phyloP scores from a whole-genome alignment of 1,140 invertebrate genomes.

The Drosophila nigromelanica region DNA sequence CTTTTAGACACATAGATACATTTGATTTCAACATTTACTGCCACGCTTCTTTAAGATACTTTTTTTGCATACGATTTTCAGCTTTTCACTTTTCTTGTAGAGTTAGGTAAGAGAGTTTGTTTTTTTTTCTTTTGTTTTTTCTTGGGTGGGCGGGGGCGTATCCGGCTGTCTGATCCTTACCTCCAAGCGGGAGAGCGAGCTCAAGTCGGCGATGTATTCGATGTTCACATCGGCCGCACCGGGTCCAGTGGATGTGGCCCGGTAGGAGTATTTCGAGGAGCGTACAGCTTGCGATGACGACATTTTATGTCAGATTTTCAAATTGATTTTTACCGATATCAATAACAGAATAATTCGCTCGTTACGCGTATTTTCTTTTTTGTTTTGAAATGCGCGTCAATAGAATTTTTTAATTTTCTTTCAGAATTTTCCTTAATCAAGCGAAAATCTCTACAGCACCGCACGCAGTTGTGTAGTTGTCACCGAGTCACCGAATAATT shows the following conservation, averaged over 20 bases:
- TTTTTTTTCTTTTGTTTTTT: constrained; percentile 34
- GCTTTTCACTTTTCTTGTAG: neutral
- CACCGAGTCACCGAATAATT: constrained; percentile 84
- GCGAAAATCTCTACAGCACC: constrained; percentile 78
- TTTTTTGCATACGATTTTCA: constrained; percentile 14
- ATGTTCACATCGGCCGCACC: constrained; percentile 95
- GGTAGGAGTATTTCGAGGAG: constrained; percentile 95
- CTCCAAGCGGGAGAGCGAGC: constrained; percentile 95
- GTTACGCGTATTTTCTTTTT: constrained; percentile 49
- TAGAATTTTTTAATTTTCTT: constrained; percentile 12
- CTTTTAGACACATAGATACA: constrained; percentile 37
- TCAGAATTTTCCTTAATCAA: constrained; percentile 33
- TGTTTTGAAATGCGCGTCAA: constrained; percentile 14
- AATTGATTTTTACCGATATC: constrained; percentile 37
- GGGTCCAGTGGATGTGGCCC: constrained; percentile 88
- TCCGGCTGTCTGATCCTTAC: constrained; percentile 85
- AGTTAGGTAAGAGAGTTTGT: constrained; percentile 1
- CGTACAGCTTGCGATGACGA: constrained; percentile 91
- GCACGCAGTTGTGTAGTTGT: constrained; percentile 82
- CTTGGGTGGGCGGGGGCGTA: neutral
- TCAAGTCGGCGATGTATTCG: constrained; percentile 96
- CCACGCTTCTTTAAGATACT: constrained; percentile 3
- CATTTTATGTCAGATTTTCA: constrained; percentile 74
- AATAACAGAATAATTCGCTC: constrained; percentile 32
- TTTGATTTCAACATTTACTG: constrained; percentile 25